A percentile compares a stretch with the other conserved stretches of the same genome.
These are phyloP conservation scores for Gymnosoma rotundatum DNA, from an alignment of 2,888 invertebrate species.

Conservation along the genomic window DNA sequence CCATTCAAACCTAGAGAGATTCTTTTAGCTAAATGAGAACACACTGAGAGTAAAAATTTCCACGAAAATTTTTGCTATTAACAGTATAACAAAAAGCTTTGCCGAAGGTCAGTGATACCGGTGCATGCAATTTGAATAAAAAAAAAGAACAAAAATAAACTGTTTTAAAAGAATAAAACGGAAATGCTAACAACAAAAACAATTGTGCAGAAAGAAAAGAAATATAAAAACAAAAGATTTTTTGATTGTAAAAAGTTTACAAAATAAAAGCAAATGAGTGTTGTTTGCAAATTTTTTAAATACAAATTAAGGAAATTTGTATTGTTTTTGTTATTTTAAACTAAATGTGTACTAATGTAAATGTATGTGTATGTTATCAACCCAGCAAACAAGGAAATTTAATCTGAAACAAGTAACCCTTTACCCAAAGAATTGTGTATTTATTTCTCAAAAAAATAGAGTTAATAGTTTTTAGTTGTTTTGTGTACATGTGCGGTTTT, in stretches of 20 bases:
- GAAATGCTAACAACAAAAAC: slow-evolving; percentile 28
- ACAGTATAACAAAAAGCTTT: slow-evolving; percentile 52
- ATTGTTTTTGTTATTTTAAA: neutral
- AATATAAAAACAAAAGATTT: slow-evolving; percentile 1
- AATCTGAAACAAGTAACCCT: too few species aligned
- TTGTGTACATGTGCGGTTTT: too few species aligned
- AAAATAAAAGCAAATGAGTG: neutral
- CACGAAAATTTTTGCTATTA: neutral
- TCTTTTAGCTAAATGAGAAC: neutral
- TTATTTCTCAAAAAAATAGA: too few species aligned
- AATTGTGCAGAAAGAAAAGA: neutral
- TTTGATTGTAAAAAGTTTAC: neutral
- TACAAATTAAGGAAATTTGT: slow-evolving; percentile 14
- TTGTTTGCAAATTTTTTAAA: neutral
- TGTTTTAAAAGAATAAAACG: slow-evolving; percentile 4
- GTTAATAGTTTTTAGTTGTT: too few species aligned
- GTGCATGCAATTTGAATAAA: slow-evolving; percentile 50
- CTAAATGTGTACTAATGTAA: neutral
- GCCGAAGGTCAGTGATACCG: slow-evolving; percentile 69
- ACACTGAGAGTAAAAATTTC: slow-evolving; percentile 23
- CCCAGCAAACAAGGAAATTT: too few species aligned
- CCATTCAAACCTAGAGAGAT: neutral
- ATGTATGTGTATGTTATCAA: neutral
- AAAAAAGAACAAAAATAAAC: slow-evolving; percentile 5
- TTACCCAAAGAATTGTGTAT: too few species aligned